Evolutionary conservation across 64 coral and sea anemone species (phyloP), one percentile per base, ranked within the genome.

Genomic region (Hydrozoanthus tunicans): DNA sequence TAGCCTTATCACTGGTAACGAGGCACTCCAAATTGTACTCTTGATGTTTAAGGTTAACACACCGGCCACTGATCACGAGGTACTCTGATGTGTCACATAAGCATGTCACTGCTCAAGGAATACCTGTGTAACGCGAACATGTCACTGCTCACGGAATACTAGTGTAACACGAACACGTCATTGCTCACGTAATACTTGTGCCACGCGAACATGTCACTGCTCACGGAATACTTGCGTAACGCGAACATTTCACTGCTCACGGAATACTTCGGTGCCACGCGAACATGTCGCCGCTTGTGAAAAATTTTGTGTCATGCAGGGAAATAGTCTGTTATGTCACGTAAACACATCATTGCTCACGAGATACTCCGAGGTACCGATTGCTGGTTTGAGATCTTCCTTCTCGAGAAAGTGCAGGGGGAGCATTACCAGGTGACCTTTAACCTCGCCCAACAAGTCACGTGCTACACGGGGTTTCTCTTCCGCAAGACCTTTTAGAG

Each of bases 371-470:
- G 90, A 92, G 3, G 75, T 91, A 7, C 89, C 92, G 51, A 96
- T 78, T 51, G 92, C 67, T 52, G 95, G 95, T 79, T 93, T 85
- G 56, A 96, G 90, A 83, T 91, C 83, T 59, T 96, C 92, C 27
- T 82, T 94, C 61, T 96, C 95, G 62, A 96, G 73, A 51, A 96
- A 96, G 51, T 90, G 82, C 24, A 96, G 90, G 5, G 95, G 95
- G 2, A 92, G 78, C 62, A 71, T 61, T 1, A 96, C 95, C 17
- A 96, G 78, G 78, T 96, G 90, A 77, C 95, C 95, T 92, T 80
- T 93, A 66, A 96, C 64, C 26, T 79, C 81, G 3, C 79, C 55
- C 70, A 96, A 81, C 51, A 77, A 64, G 53, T 88, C 78, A 67
- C 92, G 90, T 20, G 81, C 83, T 61, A 80, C 77, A 58, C 77